Conservation (phyloP, 2,888 invertebrate genomes). For the Ligdia adustata region DNA sequence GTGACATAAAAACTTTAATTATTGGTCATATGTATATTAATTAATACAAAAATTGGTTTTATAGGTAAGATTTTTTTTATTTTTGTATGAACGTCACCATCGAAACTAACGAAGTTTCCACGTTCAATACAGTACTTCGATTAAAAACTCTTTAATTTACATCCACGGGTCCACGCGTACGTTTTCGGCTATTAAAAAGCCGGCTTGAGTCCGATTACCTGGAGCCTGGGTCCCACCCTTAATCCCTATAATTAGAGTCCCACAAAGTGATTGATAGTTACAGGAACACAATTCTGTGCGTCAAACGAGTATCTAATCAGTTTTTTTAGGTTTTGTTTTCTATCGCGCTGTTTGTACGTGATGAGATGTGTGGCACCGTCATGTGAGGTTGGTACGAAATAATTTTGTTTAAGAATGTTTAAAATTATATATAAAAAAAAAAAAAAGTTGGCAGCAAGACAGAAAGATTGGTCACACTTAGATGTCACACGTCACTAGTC, state of each 20-base stretch:
- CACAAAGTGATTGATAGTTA: conserved; percentile 78
- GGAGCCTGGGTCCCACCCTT: conserved; percentile 60
- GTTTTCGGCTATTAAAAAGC: conserved; percentile 54
- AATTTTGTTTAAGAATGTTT: no score
- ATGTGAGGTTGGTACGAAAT: no score
- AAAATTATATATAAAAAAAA: no score
- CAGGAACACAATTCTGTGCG: conserved; percentile 52
- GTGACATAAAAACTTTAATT: no score
- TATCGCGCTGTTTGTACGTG: conserved; percentile 5
- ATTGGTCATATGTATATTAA: no score
- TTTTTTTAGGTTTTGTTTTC: conserved; percentile 48
- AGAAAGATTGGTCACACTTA: no score
- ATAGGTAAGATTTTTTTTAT: background rate
- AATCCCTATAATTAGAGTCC: conserved; percentile 82
- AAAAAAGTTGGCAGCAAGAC: no score
- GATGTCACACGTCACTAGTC: no score
- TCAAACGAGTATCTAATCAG: conserved; percentile 74
- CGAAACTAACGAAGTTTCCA: conserved; percentile 26
- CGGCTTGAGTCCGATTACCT: conserved; percentile 65
- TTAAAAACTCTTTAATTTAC: conserved; percentile 63
- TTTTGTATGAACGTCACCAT: background rate
- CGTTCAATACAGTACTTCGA: conserved; percentile 36
- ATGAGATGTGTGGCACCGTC: background rate
- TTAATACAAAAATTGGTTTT: no score
- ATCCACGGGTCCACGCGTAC: conserved; percentile 43